Evolutionary conservation across 1,140 invertebrate genomes (phyloP).

Genomic region (Chionoecetes opilio): DNA sequence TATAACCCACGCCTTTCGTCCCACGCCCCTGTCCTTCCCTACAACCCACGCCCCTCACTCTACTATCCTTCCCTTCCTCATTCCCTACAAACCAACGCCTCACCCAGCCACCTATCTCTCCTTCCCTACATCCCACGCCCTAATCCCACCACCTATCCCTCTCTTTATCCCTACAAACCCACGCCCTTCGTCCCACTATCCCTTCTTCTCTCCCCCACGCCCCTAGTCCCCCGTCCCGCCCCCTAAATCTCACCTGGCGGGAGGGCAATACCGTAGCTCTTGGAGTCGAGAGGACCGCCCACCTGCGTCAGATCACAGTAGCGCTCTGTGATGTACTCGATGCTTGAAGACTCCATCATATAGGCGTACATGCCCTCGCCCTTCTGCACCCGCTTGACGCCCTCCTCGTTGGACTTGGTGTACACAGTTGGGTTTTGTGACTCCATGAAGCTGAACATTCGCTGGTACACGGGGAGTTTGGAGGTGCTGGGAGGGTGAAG

Average conservation of each 20-base stretch:
- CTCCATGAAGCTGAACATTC: conserved; percentile 97
- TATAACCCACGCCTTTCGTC: not conserved
- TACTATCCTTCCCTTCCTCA: not conserved
- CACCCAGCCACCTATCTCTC: too few relatives aligned
- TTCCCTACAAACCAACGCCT: too few relatives aligned
- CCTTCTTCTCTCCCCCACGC: not conserved
- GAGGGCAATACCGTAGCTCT: conserved; percentile 96
- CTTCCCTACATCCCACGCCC: too few relatives aligned
- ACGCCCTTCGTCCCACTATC: not conserved
- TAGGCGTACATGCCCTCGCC: conserved; percentile 95
- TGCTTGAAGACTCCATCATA: conserved; percentile 96
- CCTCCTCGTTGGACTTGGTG: conserved; percentile 92
- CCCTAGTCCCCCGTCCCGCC: not conserved
- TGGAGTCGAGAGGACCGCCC: conserved; percentile 94
- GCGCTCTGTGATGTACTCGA: conserved; percentile 88
- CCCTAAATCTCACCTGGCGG: conserved; percentile 88
- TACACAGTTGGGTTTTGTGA: conserved; percentile 92
- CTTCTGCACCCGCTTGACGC: conserved; percentile 92
- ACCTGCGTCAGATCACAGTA: conserved; percentile 96
- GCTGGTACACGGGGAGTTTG: conserved; percentile 94
- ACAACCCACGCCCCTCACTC: not conserved
- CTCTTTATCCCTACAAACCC: too few relatives aligned
- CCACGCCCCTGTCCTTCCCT: too few relatives aligned
- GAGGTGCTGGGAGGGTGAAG: conserved; percentile 88
- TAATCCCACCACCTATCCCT: too few relatives aligned